Base-by-base conservation (phyloP, 2,797 vertebrate genomes). In the Brotula barbata region DNA sequence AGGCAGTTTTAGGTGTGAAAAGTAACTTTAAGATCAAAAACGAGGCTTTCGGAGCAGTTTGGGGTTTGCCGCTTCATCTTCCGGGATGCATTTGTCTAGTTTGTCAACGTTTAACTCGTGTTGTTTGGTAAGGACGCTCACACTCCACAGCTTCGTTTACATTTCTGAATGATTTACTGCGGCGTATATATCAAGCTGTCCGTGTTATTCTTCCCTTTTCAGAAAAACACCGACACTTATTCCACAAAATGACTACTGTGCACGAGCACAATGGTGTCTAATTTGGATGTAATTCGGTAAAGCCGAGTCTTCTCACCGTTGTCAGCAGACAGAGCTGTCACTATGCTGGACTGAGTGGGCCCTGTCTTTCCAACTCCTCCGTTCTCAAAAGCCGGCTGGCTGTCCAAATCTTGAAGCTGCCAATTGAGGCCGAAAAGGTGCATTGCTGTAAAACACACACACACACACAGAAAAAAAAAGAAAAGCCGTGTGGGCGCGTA, bases 391-490 rank as follows among this genome's bases (percentile, higher is more conserved):
- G 95, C 92, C 77, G 84, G 87, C 76, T 97, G 95, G 86, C 94
- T 95, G 88, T 98, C 95, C 74, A 94, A 93, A 87, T 98, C 96
- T 80, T 96, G 96, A 64, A 99, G 91, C 88, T 99, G 96, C 97
- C 97, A 99, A 81, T 97, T 99, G 88, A 99, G 95, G 90, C 97
- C 96, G 88, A 99, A 96, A 25, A 98, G 93, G 91, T 99, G 96
- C 95, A 99, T 98, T 81, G 95, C 97, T 99, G 84, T 61, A 70
- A 81, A 83, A 86, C 46, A 81, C 71, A 85, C 66, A 75, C n/a
- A n/a, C n/a, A n/a, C n/a, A n/a, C n/a, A n/a, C n/a, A n/a, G n/a
- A n/a, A n/a, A n/a, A 15, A 75, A 80, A 80, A 69, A 68, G 79
- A 80, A 68, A 68, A 72, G 44, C 62, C 61, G 58, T n/a, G 74